Conservation (phyloP, 2,113 vertebrate genomes). For the Paradisaea rubra region DNA sequence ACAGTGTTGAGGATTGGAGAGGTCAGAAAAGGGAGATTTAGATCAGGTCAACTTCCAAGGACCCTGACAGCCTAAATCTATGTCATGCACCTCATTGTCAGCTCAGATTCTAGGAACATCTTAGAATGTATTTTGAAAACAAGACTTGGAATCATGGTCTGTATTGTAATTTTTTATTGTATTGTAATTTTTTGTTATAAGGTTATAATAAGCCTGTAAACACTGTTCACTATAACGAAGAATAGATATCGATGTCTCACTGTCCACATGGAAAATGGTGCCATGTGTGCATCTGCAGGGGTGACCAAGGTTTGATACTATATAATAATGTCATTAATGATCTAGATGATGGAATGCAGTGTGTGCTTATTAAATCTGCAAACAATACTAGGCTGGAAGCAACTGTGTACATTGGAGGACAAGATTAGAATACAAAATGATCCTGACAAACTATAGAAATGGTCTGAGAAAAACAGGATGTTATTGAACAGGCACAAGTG, state of each 20-base stretch:
- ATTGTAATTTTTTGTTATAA: background rate
- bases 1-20: background rate
- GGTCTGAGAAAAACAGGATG: slow-evolving; percentile 3
- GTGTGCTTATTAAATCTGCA: slow-evolving; percentile 27
- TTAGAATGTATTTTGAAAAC: background rate
- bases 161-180: background rate
- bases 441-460: background rate
- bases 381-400: slow-evolving; percentile 1
- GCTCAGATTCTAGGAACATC: background rate
- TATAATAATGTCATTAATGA: slow-evolving; percentile 8
- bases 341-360: background rate
- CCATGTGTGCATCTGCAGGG: background rate
- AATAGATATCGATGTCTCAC: background rate
- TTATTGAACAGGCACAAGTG: background rate
- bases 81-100: background rate
- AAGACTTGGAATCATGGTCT: background rate
- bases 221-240: background rate
- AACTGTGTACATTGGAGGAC: background rate
- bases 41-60: background rate
- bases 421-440: slow-evolving; percentile 29
- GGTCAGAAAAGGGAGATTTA: background rate
- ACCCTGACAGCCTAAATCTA: background rate
- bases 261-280: background rate
- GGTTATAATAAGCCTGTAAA: background rate
- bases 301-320: background rate